Evolutionary conservation across 2,113 vertebrate genomes (phyloP).

Genomic region (Acrocephalus arundinaceus): DNA sequence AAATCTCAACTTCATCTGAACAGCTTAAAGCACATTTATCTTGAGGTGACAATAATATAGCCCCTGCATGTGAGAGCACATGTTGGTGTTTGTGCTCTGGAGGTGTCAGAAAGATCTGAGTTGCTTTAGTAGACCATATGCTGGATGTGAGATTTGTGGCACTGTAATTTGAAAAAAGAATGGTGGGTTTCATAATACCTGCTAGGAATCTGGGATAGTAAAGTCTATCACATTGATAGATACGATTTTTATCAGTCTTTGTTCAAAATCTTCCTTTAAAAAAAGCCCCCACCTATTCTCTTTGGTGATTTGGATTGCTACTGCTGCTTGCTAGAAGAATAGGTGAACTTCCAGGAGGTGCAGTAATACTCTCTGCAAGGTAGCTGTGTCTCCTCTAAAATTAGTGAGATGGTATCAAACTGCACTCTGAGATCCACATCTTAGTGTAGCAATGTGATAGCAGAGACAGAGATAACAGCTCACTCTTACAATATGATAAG

Average conservation of each 20-base stretch:
- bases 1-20: neutral
- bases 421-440: neutral
- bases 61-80: neutral
- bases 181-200: neutral
- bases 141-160: neutral
- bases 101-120: neutral
- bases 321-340: neutral
- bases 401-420: neutral
- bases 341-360: neutral
- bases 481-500: neutral
- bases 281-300: neutral
- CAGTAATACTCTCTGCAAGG: neutral
- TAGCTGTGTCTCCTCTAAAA: neutral
- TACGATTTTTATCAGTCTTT: neutral
- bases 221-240: neutral
- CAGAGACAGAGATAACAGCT: neutral
- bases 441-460: neutral
- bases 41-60: neutral
- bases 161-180: neutral
- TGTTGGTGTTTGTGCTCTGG: neutral
- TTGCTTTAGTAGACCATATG: neutral
- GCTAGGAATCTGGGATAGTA: neutral
- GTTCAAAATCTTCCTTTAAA: neutral
- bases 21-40: neutral
- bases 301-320: neutral